Evolutionary conservation across 2,113 vertebrate species (phyloP).

Genomic region (western clawed frog (Xenopus tropicalis)): UCB_Xtro_10.0 CM004444.2:80428501-80429000

Average conservation of each 20-base stretch:
- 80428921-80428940: too few relatives aligned
- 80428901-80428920: too few relatives aligned
- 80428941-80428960: too few relatives aligned
- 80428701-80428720: conserved; percentile 78
- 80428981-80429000: too few relatives aligned
- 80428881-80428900: too few relatives aligned
- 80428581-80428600: conserved; percentile 91
- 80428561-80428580: conserved; percentile 94
- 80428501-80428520: too few relatives aligned
- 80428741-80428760: neutral
- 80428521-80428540: too few relatives aligned
- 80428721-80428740: conserved; percentile 93
- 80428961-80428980: too few relatives aligned
- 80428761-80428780: neutral
- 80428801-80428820: conserved; percentile 43
- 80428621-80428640: conserved; percentile 77
- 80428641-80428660: conserved; percentile 90
- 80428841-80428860: neutral
- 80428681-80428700: conserved; percentile 84
- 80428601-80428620: conserved; percentile 86
- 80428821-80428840: conserved; percentile 14
- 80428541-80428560: conserved; percentile 89
- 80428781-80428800: neutral
- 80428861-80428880: neutral
- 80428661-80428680: conserved; percentile 95